Base-by-base conservation (phyloP, 2,888 invertebrate species). In the Sphinx pinastri region DNA sequence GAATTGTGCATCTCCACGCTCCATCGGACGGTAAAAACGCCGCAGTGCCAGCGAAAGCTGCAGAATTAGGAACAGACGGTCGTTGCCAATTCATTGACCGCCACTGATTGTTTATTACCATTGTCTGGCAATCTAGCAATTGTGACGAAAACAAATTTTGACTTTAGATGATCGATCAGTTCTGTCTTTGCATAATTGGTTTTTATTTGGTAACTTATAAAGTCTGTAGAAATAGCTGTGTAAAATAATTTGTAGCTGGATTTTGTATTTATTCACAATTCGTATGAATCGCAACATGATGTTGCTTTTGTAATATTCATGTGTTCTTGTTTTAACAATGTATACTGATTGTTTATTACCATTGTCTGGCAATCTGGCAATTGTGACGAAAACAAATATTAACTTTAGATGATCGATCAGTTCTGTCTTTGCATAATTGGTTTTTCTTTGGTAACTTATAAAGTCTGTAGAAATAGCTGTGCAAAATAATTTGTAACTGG, bases 1-100 rank as follows among this genome's bases (percentile, higher is more conserved):
- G 81, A 83, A 85, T 86, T 84, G 79, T 82, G 76, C 79, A 80
- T 79, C 77, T 79, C 73, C 80, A 82, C 81, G 85, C 84, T 83
- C 84, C 82, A 86, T 84, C 79, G 83, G 81, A 66, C 77, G 79
- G 77, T 79, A 77, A 72, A 77, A 80, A 76, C 71, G 77, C 73
- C 75, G 71, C 74, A 77, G 77, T 74, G 81, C 76, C 70, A 74
- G 82, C 77, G 89, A 88, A 89, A 89, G 88, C 84, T 74, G 75
- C 72, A 73, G 72, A 76, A 79, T 86, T 86, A 76, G 55, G 19
- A 16, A 19, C 55, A 55, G 55, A 55, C 19, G n/a, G 63, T 19
- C 19, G 47, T 49, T 49, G 49, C 63, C 49, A 49, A 63, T 49
- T 63, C 63, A 25, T 51, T 19, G 47, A 13, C 66, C 45, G 58